Evolutionary conservation across 2,888 invertebrate genomes (phyloP), one percentile per base, ranked within the genome.

Genomic region (Choreutis nemorana): DNA sequence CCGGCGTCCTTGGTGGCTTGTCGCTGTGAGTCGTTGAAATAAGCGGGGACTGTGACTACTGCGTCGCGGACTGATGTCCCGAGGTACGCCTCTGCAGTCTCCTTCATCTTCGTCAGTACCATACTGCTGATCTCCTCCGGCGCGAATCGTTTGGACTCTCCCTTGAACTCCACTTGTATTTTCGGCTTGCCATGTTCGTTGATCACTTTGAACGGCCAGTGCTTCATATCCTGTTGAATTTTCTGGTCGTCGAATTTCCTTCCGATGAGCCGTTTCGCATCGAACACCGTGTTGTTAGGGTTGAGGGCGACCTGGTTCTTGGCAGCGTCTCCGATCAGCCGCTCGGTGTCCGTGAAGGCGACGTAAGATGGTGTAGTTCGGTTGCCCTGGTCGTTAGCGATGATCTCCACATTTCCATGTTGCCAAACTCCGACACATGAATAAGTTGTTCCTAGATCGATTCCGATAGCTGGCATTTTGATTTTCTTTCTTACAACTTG

Each of bases 1-100:
- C 94, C 94, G 23, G 94, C 93, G 68, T 94, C 94, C 61, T 94
- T 94, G 18, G 93, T 93, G 24, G 90, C 87, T 59, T 87, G 87
- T 1, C 87, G 73, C 52, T 88, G 88, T 0, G 87, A 86, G 55
- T 88, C 87, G 48, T 88, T 88, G 83, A 87, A 64, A 54, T 91
- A 91, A 3, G 92, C 91, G 3, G 90, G 90, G 3, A 91, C 91
- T 2, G 91, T 91, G 47, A 90, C 73, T 2, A 91, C 90, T 1
- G 89, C 90, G 53, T 90, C 87, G 10, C 72, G 81, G 0, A 90
- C 82, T 2, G 72, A 44, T 3, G 72, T 61, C 2, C 90, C 90
- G 30, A 90, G 60, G 51, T 86, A 90, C 1, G 87, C 87, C 54
- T 89, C 89, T 1, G 87, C 86, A 0, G 86, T 88, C 56, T 89